Evolutionary conservation across 2,888 invertebrate genomes (phyloP).

Genomic region (Microctonus brassicae): DNA sequence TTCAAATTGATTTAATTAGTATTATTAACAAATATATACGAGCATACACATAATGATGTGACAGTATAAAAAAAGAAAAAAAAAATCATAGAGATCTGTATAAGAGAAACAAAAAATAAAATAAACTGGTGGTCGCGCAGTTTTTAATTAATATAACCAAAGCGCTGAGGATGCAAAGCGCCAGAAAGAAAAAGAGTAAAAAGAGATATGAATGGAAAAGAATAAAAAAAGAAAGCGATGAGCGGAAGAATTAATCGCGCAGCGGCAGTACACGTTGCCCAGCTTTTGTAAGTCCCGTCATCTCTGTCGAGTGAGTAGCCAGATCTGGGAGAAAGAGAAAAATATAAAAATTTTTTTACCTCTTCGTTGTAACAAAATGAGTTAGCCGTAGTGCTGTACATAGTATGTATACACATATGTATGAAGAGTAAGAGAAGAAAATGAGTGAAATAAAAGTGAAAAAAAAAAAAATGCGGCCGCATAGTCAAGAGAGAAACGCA

Average conservation of each 20-base stretch:
- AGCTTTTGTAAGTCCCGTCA: conserved; percentile 31
- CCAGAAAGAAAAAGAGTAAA: not conserved
- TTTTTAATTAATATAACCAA: conserved; percentile 40
- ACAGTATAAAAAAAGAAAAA: no score
- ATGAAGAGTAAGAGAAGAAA: not conserved
- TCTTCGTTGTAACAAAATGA: conserved; percentile 31
- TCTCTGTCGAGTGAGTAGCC: conserved; percentile 14
- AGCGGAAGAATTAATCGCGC: conserved; percentile 21
- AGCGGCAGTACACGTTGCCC: conserved; percentile 17
- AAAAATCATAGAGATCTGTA: conserved; percentile 13
- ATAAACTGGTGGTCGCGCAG: conserved; percentile 28
- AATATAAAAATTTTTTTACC: conserved; percentile 27
- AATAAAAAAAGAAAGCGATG: not conserved
- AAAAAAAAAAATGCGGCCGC: not conserved
- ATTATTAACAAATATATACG: not conserved
- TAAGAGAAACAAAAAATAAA: conserved; percentile 30
- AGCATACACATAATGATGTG: not conserved
- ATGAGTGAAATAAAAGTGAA: not conserved
- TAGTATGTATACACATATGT: not conserved
- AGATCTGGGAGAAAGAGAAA: conserved; percentile 6
- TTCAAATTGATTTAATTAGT: not conserved
- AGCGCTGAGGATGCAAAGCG: not conserved
- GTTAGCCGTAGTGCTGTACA: conserved; percentile 35
- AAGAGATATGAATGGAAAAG: not conserved
- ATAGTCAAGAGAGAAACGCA: conserved; percentile 11